Percentiles rank a stretch among this genome's conserved stretches.
These are phyloP conservation scores for Papilio helenus DNA, from an alignment of 1,140 invertebrate genomes.

Conservation along the genomic window DNA sequence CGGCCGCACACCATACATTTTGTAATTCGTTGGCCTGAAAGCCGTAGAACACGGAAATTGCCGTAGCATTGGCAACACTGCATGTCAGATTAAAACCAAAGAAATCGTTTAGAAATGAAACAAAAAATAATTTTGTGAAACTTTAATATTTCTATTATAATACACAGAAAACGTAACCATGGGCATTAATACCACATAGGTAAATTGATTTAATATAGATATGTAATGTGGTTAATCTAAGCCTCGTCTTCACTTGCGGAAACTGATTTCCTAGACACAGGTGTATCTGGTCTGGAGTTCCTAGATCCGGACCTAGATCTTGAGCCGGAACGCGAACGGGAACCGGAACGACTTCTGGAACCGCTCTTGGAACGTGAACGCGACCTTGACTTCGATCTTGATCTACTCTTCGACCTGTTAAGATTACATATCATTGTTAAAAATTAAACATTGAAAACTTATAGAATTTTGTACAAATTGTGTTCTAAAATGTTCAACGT, in stretches of 20 bases:
- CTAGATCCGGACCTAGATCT: constrained; percentile 68
- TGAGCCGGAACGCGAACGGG: constrained; percentile 62
- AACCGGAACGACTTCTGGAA: constrained; percentile 66
- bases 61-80: no score
- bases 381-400: constrained; percentile 71
- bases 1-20: no score
- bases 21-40: no score
- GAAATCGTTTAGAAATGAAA: not conserved
- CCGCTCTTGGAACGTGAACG: constrained; percentile 65
- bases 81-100: no score
- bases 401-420: constrained; percentile 68
- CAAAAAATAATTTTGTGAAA: not conserved
- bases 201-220: constrained; percentile 29
- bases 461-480: no score
- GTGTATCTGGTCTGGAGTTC: constrained; percentile 79
- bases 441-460: no score
- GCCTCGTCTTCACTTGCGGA: constrained; percentile 82
- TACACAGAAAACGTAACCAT: constrained; percentile 16
- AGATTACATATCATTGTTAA: constrained; percentile 12
- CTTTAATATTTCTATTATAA: constrained; percentile 22
- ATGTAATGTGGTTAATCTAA: constrained; percentile 46
- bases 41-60: no score
- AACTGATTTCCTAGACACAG: constrained; percentile 81
- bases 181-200: constrained; percentile 7
- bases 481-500: no score